Evolutionary conservation across 1,140 invertebrate species (phyloP).

Genomic region (Drusus annulatus): DNA sequence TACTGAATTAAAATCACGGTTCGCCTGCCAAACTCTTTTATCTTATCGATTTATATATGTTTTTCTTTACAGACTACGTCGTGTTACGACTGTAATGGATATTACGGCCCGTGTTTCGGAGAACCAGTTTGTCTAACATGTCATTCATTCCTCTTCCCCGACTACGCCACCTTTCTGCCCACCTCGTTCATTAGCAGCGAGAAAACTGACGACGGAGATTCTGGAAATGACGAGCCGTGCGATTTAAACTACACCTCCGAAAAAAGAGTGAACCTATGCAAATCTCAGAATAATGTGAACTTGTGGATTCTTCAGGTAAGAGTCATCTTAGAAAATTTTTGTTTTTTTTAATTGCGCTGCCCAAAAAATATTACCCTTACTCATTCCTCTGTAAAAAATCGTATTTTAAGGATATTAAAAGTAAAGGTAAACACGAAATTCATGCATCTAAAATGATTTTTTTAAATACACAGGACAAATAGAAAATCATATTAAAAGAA

Average conservation of each 20-base stretch:
- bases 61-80: slow-evolving; percentile 73
- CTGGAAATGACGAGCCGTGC: slow-evolving; percentile 94
- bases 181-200: slow-evolving; percentile 75
- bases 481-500: too few relatives aligned
- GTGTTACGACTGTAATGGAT: slow-evolving; percentile 92
- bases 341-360: background rate
- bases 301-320: slow-evolving; percentile 49
- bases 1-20: too few relatives aligned
- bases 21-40: too few relatives aligned
- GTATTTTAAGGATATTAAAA: too few relatives aligned
- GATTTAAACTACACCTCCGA: slow-evolving; percentile 74
- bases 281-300: slow-evolving; percentile 48
- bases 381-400: too few relatives aligned
- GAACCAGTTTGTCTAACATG: slow-evolving; percentile 94
- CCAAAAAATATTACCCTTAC: too few relatives aligned
- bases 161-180: slow-evolving; percentile 77
- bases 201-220: slow-evolving; percentile 93
- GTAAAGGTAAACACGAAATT: too few relatives aligned
- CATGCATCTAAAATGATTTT: too few relatives aligned
- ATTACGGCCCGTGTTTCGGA: slow-evolving; percentile 92
- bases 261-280: slow-evolving; percentile 47
- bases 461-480: too few relatives aligned
- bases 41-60: background rate
- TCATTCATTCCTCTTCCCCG: slow-evolving; percentile 91
- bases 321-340: background rate